These are phyloP conservation scores for Slavum lentiscoides DNA, from an alignment of 2,888 invertebrate species.

Conservation along the genomic window DNA sequence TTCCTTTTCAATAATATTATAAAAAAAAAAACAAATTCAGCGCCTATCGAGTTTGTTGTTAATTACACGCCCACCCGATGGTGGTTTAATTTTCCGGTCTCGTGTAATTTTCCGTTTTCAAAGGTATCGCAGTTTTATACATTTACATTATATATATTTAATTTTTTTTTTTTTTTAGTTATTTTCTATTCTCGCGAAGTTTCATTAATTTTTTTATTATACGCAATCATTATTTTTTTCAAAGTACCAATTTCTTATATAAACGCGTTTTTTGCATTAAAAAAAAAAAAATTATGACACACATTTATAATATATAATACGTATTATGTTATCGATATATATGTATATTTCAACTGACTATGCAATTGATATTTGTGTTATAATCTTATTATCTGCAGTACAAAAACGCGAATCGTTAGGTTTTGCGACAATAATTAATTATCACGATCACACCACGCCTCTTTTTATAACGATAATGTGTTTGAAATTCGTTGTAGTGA, in stretches of 20 bases:
- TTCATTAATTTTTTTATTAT: constrained; percentile 7
- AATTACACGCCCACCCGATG: not conserved
- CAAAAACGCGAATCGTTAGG: not conserved
- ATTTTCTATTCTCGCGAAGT: not conserved
- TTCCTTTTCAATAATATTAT: not conserved
- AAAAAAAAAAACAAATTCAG: not conserved
- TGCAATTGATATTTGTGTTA: constrained; percentile 19
- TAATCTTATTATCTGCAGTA: not conserved
- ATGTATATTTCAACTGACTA: not conserved
- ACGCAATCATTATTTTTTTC: constrained; percentile 26
- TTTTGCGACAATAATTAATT: not conserved
- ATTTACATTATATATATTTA: constrained; percentile 19
- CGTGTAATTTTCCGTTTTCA: constrained; percentile 33
- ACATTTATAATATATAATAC: not conserved
- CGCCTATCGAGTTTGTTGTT: not conserved
- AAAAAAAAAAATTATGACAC: not conserved
- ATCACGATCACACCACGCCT: constrained; percentile 9
- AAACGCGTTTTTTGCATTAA: not conserved
- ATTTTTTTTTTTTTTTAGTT: not conserved
- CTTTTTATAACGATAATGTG: no score
- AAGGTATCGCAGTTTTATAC: constrained; percentile 50
- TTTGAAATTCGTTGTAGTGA: no score
- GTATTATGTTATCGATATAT: not conserved
- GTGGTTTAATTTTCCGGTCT: not conserved
- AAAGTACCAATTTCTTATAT: not conserved